A percentile compares a stretch with the other conserved stretches of the same genome.
Evolutionary conservation across 37 sponge, comb jelly and placozoan species (phyloP).

Genomic region (Bolinopsis microptera): DNA sequence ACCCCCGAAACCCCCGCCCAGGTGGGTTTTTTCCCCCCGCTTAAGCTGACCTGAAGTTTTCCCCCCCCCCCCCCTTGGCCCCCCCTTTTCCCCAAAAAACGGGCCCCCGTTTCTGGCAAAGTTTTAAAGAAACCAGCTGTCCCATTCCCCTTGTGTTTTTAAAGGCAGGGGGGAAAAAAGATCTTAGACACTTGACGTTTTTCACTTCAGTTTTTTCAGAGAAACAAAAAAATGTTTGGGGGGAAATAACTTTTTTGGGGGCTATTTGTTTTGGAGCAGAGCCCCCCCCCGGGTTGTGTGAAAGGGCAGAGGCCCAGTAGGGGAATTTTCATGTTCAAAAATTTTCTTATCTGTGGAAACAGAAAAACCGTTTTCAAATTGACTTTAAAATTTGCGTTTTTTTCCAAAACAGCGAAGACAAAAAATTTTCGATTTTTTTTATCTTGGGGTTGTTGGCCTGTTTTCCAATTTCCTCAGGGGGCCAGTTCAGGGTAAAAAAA

Average conservation of each 20-base stretch:
- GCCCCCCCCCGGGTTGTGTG: neutral
- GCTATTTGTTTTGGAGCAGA: neutral
- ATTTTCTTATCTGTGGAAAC: neutral
- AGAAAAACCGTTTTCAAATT: neutral
- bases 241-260: neutral
- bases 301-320: neutral
- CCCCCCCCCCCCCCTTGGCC: neutral
- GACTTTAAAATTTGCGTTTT: neutral
- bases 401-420: neutral
- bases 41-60: neutral
- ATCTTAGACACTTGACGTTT: constrained; percentile 1
- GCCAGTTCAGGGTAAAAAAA: neutral
- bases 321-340: neutral
- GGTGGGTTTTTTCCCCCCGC: neutral
- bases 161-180: neutral
- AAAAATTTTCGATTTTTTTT: neutral
- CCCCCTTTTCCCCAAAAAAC: too few species aligned
- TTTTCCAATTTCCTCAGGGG: neutral
- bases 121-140: neutral
- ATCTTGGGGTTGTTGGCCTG: neutral
- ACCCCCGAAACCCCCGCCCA: neutral
- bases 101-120: neutral
- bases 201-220: neutral
- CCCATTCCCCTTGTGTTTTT: neutral
- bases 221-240: neutral